Percentiles rank a stretch among this genome's conserved stretches.
Conservation (phyloP, 1,140 invertebrate species). For the Drosophila erecta region DNA sequence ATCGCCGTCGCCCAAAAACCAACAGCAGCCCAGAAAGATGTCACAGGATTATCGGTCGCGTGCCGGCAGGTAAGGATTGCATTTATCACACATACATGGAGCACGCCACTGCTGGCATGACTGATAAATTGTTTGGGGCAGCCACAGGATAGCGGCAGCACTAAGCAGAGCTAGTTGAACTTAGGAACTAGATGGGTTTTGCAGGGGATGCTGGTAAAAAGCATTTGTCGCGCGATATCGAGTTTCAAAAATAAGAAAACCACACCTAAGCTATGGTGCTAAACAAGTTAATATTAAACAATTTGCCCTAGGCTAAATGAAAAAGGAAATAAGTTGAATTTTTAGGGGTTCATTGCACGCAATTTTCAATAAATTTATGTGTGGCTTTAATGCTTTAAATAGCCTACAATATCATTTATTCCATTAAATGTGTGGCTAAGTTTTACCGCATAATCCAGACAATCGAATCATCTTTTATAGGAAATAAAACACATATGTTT, state of each 20-base stretch:
- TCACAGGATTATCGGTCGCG: slow-evolving; percentile 82
- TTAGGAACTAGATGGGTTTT: slow-evolving; percentile 6
- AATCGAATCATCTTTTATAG: no score
- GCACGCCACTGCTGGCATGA: not conserved
- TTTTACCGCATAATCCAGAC: no score
- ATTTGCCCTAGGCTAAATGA: no score
- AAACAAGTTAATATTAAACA: not conserved
- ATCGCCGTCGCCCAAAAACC: slow-evolving; percentile 82
- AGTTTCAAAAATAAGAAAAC: not conserved
- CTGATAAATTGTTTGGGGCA: slow-evolving; percentile 25
- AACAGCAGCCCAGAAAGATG: slow-evolving; percentile 78
- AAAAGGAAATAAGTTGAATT: no score
- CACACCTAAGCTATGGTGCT: not conserved
- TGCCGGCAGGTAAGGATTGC: slow-evolving; percentile 69
- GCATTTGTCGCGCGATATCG: not conserved
- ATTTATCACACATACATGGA: slow-evolving; percentile 37
- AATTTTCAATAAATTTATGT: no score
- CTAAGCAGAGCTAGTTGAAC: not conserved
- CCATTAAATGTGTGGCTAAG: no score
- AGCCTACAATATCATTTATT: no score
- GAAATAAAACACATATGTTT: no score
- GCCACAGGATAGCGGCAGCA: slow-evolving; percentile 18
- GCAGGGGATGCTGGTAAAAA: not conserved
- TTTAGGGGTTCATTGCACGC: no score
- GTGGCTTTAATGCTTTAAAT: no score